Evolutionary conservation across 2,888 invertebrate species (phyloP), one percentile per base, ranked within the genome.

Genomic region (Archaeoteleia sp.): DNA sequence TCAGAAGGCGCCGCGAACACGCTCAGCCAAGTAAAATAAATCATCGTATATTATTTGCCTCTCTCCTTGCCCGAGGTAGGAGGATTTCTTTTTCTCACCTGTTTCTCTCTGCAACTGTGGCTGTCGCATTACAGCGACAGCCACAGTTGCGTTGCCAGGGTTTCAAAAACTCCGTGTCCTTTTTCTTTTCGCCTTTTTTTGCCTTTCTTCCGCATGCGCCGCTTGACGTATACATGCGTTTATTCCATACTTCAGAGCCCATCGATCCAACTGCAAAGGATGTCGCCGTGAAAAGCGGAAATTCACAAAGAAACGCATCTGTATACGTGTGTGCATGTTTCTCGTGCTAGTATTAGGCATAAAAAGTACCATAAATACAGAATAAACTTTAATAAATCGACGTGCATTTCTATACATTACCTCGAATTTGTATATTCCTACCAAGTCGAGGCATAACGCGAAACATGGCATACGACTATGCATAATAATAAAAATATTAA

Each of bases 41-140:
- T 65, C 62, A 65, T 74, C 67, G 57, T 53, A 57, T 63, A 49
- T 66, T 58, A 66, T 58, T 66, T 53, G 58, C 62, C 63, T 67
- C n/a, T 48, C 43, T 46, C 20, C 5, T 20, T 5, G 2, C 20
- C 5, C 20, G 20, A 55, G 49, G 42, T 2, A 5, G 5, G 55
- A 12, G 35, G 49, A 65, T 67, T 61, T 68, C 65, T 69, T 60
- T 58, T 62, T 55, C 61, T 74, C 75, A 74, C 72, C 75, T 80
- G 79, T 80, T 82, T 74, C 79, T n/a, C n/a, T n/a, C n/a, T n/a
- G n/a, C n/a, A n/a, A n/a, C n/a, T n/a, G 74, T 72, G 67, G 58
- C 78, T 79, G 81, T 79, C 82, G 78, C 78, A 77, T 81, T 80
- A 82, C 71, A 70, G 67, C 74, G 78, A 77, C 79, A 76, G 79